phyloP scores from a whole-genome alignment of 2,113 vertebrate genomes.

The Galemys pyrenaicus region DNA sequence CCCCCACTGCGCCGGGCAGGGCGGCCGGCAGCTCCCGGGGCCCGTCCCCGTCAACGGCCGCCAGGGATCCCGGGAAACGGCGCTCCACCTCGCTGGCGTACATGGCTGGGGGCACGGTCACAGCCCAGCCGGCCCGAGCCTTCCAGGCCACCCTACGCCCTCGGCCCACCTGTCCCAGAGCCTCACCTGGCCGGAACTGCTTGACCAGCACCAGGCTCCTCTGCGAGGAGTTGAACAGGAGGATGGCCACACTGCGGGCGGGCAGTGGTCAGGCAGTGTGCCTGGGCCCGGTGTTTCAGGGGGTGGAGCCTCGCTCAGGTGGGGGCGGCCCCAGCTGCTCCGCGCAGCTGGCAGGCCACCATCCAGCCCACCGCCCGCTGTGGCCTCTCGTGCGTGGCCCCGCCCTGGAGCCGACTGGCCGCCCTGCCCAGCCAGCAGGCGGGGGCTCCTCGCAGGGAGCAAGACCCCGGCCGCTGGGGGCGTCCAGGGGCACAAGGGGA shows the following conservation, averaged over 20 bases:
- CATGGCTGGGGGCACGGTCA: slow-evolving; percentile 86
- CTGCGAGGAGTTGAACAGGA: slow-evolving; percentile 57
- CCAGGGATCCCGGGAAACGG: slow-evolving; percentile 82
- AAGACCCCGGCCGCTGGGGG: too few species aligned
- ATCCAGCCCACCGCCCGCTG: too few species aligned
- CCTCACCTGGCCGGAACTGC: slow-evolving; percentile 77
- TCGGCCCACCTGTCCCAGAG: rapidly evolving
- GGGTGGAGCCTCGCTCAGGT: background rate
- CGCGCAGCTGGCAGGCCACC: background rate
- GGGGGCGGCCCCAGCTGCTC: background rate
- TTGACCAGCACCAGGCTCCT: slow-evolving; percentile 73
- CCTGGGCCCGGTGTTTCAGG: background rate
- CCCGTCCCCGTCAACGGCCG: slow-evolving; percentile 73
- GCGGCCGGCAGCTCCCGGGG: slow-evolving; percentile 50
- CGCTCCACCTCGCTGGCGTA: slow-evolving; percentile 92
- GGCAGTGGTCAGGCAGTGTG: background rate
- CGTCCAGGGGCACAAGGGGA: too few species aligned
- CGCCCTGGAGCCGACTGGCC: too few species aligned
- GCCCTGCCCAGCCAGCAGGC: too few species aligned
- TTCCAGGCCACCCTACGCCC: too few species aligned
- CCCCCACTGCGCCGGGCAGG: slow-evolving; percentile 88
- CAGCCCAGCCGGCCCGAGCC: rapidly evolving
- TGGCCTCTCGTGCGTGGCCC: too few species aligned
- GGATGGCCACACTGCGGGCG: slow-evolving; percentile 25
- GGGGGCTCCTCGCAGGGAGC: too few species aligned